These are phyloP conservation scores for Mactromeris polynyma DNA, from an alignment of 2,888 invertebrate genomes.

Conservation along the genomic window DNA sequence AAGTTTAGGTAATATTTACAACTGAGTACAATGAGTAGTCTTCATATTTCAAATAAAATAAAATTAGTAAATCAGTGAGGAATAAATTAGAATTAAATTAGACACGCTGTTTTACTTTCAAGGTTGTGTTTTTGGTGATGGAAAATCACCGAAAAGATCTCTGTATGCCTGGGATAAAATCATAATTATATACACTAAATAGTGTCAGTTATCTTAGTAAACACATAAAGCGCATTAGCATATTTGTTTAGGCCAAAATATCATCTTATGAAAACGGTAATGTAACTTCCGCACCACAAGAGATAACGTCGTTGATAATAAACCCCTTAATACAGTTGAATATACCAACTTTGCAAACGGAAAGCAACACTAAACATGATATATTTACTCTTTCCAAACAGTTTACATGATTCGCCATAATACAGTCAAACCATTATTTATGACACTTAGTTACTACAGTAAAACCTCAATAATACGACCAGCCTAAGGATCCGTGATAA, in stretches of 20 bases:
- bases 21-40: no score
- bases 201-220: background rate
- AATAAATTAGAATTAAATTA: no score
- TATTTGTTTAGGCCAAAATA: background rate
- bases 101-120: no score
- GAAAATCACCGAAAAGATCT: slow-evolving; percentile 1
- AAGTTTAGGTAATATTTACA: no score
- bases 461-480: no score
- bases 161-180: background rate
- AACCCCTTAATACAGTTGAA: background rate
- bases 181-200: background rate
- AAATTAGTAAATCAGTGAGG: no score
- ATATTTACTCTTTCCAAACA: background rate
- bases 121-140: background rate
- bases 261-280: background rate
- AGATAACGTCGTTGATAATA: background rate
- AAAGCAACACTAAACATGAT: background rate
- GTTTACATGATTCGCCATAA: background rate
- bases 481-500: no score
- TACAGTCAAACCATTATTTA: background rate
- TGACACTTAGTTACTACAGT: no score
- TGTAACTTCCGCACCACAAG: background rate
- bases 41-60: no score
- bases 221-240: background rate
- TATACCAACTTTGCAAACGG: background rate